phyloP scores from a whole-genome alignment of 2,113 vertebrate genomes.

The Barbus barbus region DNA sequence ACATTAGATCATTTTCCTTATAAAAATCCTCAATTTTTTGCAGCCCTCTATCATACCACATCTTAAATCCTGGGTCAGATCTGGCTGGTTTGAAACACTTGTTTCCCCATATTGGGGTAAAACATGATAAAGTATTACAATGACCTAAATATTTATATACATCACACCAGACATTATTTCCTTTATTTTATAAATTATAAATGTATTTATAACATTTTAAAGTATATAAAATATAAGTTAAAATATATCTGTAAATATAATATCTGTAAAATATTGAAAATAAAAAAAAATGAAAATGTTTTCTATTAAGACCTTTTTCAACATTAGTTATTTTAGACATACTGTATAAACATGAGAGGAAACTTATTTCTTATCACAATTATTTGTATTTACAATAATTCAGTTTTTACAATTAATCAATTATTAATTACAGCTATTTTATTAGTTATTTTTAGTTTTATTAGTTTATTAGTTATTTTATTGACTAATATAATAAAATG shows the following conservation, averaged over 20 bases:
- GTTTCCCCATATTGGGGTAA: too few relatives aligned
- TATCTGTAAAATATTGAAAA: neutral
- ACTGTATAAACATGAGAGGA: neutral
- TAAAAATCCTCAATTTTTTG: too few relatives aligned
- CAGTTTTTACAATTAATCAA: neutral
- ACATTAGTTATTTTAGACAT: neutral
- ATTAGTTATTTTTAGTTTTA: neutral
- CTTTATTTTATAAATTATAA: too few relatives aligned
- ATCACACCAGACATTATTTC: too few relatives aligned
- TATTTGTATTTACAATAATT: neutral
- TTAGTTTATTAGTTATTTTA: neutral
- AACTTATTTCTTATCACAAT: neutral
- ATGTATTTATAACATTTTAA: neutral
- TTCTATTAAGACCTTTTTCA: neutral
- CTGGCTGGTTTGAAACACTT: too few relatives aligned
- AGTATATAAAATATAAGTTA: neutral
- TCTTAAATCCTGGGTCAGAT: too few relatives aligned
- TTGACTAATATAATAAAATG: neutral
- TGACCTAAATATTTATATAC: too few relatives aligned
- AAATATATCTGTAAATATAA: too few relatives aligned
- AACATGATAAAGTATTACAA: too few relatives aligned
- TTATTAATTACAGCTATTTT: neutral
- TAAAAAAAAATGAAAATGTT: neutral
- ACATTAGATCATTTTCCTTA: too few relatives aligned
- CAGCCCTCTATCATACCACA: too few relatives aligned